Evolutionary conservation across 2,113 vertebrate genomes (phyloP), one percentile per base, ranked within the genome.

Genomic region (Peromyscus californicus): DNA sequence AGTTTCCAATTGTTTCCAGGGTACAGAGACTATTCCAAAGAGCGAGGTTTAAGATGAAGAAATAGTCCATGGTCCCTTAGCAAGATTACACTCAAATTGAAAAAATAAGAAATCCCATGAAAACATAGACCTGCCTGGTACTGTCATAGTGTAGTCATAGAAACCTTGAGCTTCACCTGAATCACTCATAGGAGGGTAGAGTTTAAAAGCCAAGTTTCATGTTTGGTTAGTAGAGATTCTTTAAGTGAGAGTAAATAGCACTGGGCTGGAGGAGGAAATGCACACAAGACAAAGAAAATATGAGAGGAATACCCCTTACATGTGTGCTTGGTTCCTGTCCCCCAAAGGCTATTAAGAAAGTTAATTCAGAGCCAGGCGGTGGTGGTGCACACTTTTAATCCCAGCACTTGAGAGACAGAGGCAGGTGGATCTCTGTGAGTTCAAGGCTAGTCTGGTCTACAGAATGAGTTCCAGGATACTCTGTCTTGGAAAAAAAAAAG

Each of bases 1-100:
- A 74, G 26, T 31, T 65, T n/a, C 2, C n/a, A 84, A 5, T 31
- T 29, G 21, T 29, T 29, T 72, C 13, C 7, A 39, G 29, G 0
- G 2, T 33, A 15, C 3, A 29, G 36, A 45, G 12, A 69, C 3
- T 29, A 21, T 13, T 12, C 2, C 24, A 2, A 6, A 39, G 65
- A 88, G 36, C 39, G 22, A 39, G 7, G 3, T 2, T 16, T 11
- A 36, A 59, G 5, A 9, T 61, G 5, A 10, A 86, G 22, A 90
- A 78, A 24, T 0, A 13, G 2, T 13, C 26, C 3, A 10, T 39
- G 31, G 0, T 1, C 10, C 11, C 2, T 78, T 5, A 57, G 16
- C 26, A n/a, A 48, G n/a, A 57, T 33, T 65, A 31, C 24, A 12
- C 1, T 65, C 42, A 74, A 54, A n/a, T 6, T 12, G 63, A 19